phyloP scores from a whole-genome alignment of 2,888 invertebrate genomes.

The Hypercompe scribonia region DNA sequence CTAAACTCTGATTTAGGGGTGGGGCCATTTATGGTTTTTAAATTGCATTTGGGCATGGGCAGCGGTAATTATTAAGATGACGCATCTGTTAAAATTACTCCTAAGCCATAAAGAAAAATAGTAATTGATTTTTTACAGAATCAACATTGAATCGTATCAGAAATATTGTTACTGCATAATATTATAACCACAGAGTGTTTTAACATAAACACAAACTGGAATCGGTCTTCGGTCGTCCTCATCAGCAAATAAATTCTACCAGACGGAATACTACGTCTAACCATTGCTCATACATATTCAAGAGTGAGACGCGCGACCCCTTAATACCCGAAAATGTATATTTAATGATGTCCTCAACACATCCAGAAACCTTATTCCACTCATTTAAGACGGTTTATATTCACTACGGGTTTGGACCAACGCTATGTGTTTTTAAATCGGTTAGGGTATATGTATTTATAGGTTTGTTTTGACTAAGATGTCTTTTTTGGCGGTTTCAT shows the following conservation, averaged over 20 bases:
- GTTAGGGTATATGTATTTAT: constrained; percentile 51
- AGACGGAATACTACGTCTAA: constrained; percentile 21
- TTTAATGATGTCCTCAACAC: constrained; percentile 75
- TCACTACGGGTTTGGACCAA: constrained; percentile 55
- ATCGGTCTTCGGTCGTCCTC: constrained; percentile 14
- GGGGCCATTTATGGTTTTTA: no score
- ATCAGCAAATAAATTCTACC: constrained; percentile 24
- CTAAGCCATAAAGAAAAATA: no score
- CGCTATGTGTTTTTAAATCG: constrained; percentile 56
- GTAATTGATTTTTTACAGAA: no score
- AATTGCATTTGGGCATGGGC: no score
- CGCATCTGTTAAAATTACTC: no score
- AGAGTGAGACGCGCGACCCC: constrained; percentile 56
- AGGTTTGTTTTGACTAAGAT: constrained; percentile 55
- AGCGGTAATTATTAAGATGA: no score
- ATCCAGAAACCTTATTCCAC: constrained; percentile 31
- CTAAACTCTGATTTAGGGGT: no score
- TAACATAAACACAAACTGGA: constrained; percentile 5
- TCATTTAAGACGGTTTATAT: constrained; percentile 65
- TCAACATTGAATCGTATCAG: no score
- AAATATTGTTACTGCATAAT: neutral
- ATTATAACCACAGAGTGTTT: neutral
- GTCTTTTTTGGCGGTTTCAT: constrained; percentile 24
- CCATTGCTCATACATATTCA: constrained; percentile 70
- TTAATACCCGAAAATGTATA: constrained; percentile 80